Evolutionary conservation across 2,888 invertebrate species (phyloP), one percentile per base, ranked within the genome.

Genomic region (Siphlonurus alternatus): DNA sequence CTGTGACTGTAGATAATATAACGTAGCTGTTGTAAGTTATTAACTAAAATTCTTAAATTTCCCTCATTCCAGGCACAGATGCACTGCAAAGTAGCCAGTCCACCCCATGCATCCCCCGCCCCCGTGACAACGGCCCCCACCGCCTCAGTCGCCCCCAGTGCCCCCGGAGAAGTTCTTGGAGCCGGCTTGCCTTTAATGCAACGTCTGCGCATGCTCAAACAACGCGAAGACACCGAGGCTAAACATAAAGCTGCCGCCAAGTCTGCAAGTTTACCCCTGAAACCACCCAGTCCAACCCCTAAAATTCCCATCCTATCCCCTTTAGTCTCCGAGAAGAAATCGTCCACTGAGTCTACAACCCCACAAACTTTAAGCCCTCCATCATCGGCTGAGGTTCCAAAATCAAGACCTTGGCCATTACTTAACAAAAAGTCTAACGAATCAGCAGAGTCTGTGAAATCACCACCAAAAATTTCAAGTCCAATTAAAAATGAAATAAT

Each of bases 201-300:
- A 64, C 69, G 92, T 65, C 76, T 93, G 62, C 85, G 89, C 71
- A 77, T 92, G 59, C 80, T 93, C 0, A 91, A 90, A 74, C 91
- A 93, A 74, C 91, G 90, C 75, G 90, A 92, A 77, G 87, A 86
- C 70, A 74, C 75, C 23, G 79, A 79, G 64, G 77, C 63, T 1
- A 59, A 59, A 1, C 53, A 53, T 23, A 25, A 54, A n/a, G 59
- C 51, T 2, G 63, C 63, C 0, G 63, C 59, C 23, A 56, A 53
- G 54, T 25, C 61, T 2, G 25, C n/a, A n/a, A n/a, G n/a, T n/a
- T n/a, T n/a, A n/a, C n/a, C 2, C 25, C 60, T n/a, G 53, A 51
- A 38, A 62, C 67, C 15, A 64, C 65, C 25, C 63, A 63, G 18
- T 62, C 62, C 51, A 23, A 63, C 1, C 38, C 15, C 38, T 38